Evolutionary conservation across 2,113 vertebrate species (phyloP).

Genomic region (Mustelus asterias): DNA sequence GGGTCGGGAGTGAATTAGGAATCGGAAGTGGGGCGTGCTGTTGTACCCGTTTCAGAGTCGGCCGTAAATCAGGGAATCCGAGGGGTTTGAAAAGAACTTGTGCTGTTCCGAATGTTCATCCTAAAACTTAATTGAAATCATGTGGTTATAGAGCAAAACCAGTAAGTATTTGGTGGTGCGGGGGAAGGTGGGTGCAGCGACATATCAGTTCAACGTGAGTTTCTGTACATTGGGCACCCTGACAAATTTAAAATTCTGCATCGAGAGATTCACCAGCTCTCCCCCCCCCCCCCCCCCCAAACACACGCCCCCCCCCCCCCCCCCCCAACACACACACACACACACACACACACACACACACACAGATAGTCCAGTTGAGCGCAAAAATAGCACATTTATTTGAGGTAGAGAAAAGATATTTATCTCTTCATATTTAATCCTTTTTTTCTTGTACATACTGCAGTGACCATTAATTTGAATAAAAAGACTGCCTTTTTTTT

Average conservation of each 20-base stretch:
- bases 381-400: neutral
- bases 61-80: neutral
- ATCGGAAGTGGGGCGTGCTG: neutral
- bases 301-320: neutral
- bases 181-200: neutral
- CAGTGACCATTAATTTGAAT: conserved; percentile 25
- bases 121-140: neutral
- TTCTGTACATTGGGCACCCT: neutral
- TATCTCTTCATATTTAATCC: conserved; percentile 34
- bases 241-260: neutral
- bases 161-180: too few relatives aligned
- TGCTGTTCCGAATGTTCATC: neutral
- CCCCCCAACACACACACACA: too few relatives aligned
- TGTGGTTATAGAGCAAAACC: neutral
- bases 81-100: neutral
- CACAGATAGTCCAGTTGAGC: neutral
- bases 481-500: conserved; percentile 31
- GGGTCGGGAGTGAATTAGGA: neutral
- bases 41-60: neutral
- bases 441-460: conserved; percentile 24
- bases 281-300: neutral
- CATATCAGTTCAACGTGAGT: neutral
- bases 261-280: neutral
- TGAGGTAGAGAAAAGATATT: conserved; percentile 34
- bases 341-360: neutral